Evolutionary conservation across 1,140 invertebrate genomes (phyloP), one percentile per base, ranked within the genome.

Genomic region (Danaus plexippus): DNA sequence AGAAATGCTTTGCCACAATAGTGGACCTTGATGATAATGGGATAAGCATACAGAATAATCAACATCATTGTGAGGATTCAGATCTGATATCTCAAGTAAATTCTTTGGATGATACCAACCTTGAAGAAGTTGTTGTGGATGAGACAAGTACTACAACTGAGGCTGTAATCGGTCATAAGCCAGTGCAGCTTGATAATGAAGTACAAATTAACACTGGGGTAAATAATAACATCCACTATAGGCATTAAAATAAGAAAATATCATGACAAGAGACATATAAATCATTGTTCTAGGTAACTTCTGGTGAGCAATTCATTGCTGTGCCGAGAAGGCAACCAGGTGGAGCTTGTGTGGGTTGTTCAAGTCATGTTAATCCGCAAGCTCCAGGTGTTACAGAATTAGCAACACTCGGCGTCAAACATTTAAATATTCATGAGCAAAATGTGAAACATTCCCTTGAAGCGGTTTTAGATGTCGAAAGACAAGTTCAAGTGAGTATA

Each of bases 231-330:
- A 54, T 47, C 9, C 50, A 12, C 43, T 41, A 41, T 41, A 13
- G 18, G 32, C 11, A 13, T 11, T 9, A 45, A 43, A 6, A 2
- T 43, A 9, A 49, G 11, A 9, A 46, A 22, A 12, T 12, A 46
- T 46, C 13, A 11, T 46, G 6, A 47, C 15, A 8, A 4, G 46
- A n/a, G n/a, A 47, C 46, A 13, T 47, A 7, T 15, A 47, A 43
- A 41, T 43, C 10, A 15, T 54, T 48, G n/a, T 32, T 32, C 22
- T 59, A 88, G 87, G 69, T 74, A 9, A 80, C 81, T 9, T 88
- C 87, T 22, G 85, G 86, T 9, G 87, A 88, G 64, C 81, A 88
- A 64, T 88, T 88, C 54, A 71, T 88, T 43, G 87, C 86, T 41
- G 68, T 87, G 45, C 78, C 79, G n/a, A 66, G 80, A 15, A 64